Conservation (phyloP, 2,113 vertebrate species). For the Pelvicachromis taeniatus region DNA sequence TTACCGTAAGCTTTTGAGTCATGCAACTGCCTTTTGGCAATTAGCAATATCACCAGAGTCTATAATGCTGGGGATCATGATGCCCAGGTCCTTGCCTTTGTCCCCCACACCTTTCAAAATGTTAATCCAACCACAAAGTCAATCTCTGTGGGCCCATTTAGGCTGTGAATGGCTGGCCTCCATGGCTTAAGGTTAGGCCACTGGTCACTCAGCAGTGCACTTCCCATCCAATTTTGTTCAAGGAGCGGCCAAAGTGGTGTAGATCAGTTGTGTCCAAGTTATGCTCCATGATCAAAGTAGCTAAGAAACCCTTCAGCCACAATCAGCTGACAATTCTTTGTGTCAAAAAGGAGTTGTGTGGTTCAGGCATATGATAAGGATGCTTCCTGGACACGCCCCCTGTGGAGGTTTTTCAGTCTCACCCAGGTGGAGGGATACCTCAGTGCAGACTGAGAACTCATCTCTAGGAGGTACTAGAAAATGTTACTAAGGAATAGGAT, state of each 20-base stretch:
- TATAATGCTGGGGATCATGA: neutral
- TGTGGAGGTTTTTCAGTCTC: neutral
- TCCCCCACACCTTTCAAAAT: neutral
- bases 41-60: neutral
- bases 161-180: neutral
- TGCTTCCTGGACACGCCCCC: neutral
- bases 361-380: neutral
- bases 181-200: neutral
- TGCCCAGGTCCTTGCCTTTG: neutral
- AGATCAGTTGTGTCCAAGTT: neutral
- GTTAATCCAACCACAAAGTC: neutral
- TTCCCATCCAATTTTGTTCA: neutral
- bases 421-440: neutral
- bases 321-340: neutral
- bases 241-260: neutral
- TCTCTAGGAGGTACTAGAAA: neutral
- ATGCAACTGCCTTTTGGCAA: neutral
- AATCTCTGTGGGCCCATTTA: neutral
- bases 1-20: neutral
- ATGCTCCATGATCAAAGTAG: neutral
- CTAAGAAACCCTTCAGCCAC: neutral
- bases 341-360: neutral
- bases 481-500: neutral
- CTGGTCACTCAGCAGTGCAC: neutral
- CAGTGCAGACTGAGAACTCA: neutral